Percentiles rank a stretch among this genome's conserved stretches.
Conservation (phyloP, 2,797 vertebrate species). For the Sebastes itinus region DNA sequence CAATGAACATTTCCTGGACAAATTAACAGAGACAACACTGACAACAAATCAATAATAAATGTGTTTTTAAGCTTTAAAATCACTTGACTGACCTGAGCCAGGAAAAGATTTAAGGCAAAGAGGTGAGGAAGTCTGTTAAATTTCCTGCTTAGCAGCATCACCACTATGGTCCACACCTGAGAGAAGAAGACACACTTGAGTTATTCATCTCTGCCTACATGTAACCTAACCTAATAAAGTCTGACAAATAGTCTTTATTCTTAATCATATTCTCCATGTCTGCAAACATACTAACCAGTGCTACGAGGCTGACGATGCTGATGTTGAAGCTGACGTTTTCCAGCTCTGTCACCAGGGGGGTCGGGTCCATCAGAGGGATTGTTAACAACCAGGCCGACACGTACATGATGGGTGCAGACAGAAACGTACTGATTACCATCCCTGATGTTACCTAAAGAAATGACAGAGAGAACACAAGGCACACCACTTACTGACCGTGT, state of each 20-base stretch:
- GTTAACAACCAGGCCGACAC: constrained; percentile 96
- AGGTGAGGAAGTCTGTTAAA: constrained; percentile 94
- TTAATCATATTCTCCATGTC: neutral
- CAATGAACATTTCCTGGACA: too few relatives aligned
- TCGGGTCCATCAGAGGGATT: constrained; percentile 94
- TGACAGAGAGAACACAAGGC: neutral
- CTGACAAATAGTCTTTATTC: neutral
- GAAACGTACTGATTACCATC: constrained; percentile 97
- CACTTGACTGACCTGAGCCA: constrained; percentile 88
- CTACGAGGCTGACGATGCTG: constrained; percentile 91
- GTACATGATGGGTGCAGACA: constrained; percentile 98
- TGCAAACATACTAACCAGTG: constrained; percentile 84
- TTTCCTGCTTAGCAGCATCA: constrained; percentile 94
- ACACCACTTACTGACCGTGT: neutral
- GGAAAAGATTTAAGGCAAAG: constrained; percentile 92
- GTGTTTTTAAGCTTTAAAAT: neutral
- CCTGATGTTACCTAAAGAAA: constrained; percentile 90
- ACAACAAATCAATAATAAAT: neutral
- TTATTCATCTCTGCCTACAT: neutral
- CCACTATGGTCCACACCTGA: constrained; percentile 91
- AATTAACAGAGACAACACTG: too few relatives aligned
- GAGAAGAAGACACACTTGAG: constrained; percentile 26
- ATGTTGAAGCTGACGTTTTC: constrained; percentile 97
- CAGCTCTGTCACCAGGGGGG: constrained; percentile 87
- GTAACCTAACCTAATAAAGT: neutral